Evolutionary conservation across 1,140 invertebrate species (phyloP).

Genomic region (Drosophila oshimai): DNA sequence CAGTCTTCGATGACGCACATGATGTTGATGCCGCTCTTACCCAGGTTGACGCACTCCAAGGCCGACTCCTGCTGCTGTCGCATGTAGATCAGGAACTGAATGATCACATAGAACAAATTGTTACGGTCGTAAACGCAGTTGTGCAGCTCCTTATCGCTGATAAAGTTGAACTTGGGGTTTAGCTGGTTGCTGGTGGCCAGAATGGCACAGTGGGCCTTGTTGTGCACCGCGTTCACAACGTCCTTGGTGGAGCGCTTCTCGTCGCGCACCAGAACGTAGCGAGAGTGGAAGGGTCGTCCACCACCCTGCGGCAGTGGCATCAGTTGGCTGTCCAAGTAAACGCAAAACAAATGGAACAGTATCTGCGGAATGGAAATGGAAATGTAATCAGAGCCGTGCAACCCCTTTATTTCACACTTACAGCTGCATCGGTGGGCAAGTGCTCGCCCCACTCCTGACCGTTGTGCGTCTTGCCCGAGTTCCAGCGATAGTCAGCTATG

Average conservation of each 20-base stretch:
- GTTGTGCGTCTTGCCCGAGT: conserved; percentile 88
- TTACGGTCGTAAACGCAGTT: conserved; percentile 87
- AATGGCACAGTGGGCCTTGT: conserved; percentile 79
- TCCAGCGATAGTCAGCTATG: conserved; percentile 92
- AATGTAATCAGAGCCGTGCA: not conserved
- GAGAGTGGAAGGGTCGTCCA: conserved; percentile 88
- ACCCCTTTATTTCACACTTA: conserved; percentile 80
- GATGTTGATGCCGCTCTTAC: conserved; percentile 90
- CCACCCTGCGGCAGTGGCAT: conserved; percentile 90
- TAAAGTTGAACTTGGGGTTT: conserved; percentile 82
- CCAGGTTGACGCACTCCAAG: conserved; percentile 90
- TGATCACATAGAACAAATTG: conserved; percentile 91
- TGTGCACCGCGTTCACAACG: conserved; percentile 68
- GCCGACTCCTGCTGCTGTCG: conserved; percentile 90
- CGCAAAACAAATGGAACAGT: conserved; percentile 91
- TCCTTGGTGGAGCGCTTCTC: conserved; percentile 83
- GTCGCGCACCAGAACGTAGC: conserved; percentile 75
- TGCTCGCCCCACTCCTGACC: conserved; percentile 91
- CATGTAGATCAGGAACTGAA: conserved; percentile 91
- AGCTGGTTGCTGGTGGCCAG: conserved; percentile 61
- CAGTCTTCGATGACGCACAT: conserved; percentile 88
- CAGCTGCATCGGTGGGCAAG: conserved; percentile 90
- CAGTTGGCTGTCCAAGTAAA: conserved; percentile 91
- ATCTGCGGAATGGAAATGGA: conserved; percentile 83
- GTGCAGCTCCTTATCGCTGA: conserved; percentile 81